phyloP scores from a whole-genome alignment of 2,888 invertebrate genomes.

The Urechis unicinctus region DNA sequence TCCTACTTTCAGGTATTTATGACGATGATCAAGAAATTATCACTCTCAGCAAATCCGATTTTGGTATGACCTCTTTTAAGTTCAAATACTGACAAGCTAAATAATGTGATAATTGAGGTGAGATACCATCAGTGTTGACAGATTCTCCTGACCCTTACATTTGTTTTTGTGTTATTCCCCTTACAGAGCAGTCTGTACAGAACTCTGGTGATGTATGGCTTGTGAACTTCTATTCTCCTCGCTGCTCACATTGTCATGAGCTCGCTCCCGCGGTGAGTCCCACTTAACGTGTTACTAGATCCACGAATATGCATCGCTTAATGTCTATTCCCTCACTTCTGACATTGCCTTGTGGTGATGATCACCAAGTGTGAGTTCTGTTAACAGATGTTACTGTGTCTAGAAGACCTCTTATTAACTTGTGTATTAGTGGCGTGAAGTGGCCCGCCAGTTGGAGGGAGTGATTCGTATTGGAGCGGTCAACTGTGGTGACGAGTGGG shows the following conservation, averaged over 20 bases:
- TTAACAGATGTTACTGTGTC: too few species aligned
- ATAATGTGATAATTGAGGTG: too few species aligned
- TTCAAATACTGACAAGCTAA: too few species aligned
- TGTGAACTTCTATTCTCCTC: constrained; percentile 81
- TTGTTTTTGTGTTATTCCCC: constrained; percentile 22
- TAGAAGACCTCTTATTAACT: not conserved
- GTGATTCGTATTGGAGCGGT: constrained; percentile 76
- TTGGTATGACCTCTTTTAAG: constrained; percentile 65
- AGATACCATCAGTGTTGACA: too few species aligned
- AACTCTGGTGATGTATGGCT: constrained; percentile 68
- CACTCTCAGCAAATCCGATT: constrained; percentile 68
- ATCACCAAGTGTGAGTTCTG: too few species aligned
- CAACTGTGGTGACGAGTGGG: constrained; percentile 80
- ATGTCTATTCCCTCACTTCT: too few species aligned
- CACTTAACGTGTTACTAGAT: too few species aligned
- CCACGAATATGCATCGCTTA: too few species aligned
- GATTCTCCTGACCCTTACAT: too few species aligned
- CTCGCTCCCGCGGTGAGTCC: constrained; percentile 63
- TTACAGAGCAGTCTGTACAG: constrained; percentile 55
- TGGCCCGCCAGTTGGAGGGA: constrained; percentile 71
- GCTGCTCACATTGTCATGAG: constrained; percentile 77
- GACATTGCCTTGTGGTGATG: too few species aligned
- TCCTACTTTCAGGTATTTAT: constrained; percentile 59
- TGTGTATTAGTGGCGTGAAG: constrained; percentile 62
- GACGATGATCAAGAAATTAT: constrained; percentile 77